A percentile compares a stretch with the other conserved stretches of the same genome.
These are phyloP conservation scores for Tryphoninae sp. DNA, from an alignment of 2,888 invertebrate genomes.

Conservation along the genomic window DNA sequence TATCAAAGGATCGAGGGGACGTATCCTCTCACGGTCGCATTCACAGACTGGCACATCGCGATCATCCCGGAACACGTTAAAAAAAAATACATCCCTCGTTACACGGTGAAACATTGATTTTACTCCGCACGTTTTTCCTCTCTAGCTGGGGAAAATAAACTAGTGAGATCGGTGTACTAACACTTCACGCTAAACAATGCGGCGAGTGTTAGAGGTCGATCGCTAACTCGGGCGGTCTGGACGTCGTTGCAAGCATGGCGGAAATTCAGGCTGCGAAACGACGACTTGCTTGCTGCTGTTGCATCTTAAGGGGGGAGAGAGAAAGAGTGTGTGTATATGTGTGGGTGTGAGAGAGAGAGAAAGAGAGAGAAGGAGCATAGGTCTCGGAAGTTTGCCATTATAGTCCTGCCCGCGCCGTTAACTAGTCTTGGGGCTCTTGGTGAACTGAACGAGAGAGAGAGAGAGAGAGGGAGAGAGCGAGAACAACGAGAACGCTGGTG, in stretches of 20 bases:
- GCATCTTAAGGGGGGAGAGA: constrained; percentile 35
- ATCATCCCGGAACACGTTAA: constrained; percentile 36
- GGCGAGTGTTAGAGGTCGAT: not conserved
- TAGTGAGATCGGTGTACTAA: not conserved
- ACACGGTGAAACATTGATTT: not conserved
- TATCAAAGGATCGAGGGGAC: constrained; percentile 73
- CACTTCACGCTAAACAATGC: not conserved
- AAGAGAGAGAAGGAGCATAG: constrained; percentile 44
- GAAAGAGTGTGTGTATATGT: not conserved
- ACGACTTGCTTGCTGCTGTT: constrained; percentile 67
- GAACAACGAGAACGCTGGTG: constrained; percentile 44
- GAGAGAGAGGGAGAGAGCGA: not conserved
- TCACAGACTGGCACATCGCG: constrained; percentile 4
- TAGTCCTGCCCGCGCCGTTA: constrained; percentile 69
- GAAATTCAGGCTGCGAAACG: constrained; percentile 64
- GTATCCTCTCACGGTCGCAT: constrained; percentile 16
- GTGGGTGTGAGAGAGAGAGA: not conserved
- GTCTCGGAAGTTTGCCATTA: constrained; percentile 75
- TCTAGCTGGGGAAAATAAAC: too few relatives aligned
- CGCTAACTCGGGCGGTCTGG: not conserved
- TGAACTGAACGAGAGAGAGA: not conserved
- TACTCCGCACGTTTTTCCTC: not conserved
- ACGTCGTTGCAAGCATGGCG: constrained; percentile 38
- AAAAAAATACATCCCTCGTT: not conserved
- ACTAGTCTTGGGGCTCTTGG: constrained; percentile 55